Percentiles rank a stretch among this genome's conserved stretches.
phyloP scores from a whole-genome alignment of 2,113 vertebrate genomes.

The Chroicocephalus ridibundus region DNA sequence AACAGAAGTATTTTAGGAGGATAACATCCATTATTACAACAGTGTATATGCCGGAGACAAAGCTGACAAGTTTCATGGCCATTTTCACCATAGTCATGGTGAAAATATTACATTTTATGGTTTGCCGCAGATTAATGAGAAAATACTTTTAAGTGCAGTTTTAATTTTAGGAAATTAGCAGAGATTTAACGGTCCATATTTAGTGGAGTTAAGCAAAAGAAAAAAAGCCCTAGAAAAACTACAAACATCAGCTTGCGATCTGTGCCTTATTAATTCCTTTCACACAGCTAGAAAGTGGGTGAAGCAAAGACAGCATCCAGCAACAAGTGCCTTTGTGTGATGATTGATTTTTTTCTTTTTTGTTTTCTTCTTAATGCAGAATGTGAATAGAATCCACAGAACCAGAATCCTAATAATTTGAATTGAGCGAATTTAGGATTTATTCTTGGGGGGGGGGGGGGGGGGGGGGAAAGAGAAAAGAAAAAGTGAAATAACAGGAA shows the following conservation, averaged over 20 bases:
- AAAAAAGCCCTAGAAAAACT: constrained; percentile 31
- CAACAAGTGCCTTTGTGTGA: background rate
- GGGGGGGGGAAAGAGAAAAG: background rate
- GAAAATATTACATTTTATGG: constrained; percentile 43
- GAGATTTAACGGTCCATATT: constrained; percentile 37
- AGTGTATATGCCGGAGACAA: background rate
- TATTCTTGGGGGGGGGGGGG: too few species aligned
- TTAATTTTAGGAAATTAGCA: constrained; percentile 39
- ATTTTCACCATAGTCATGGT: background rate
- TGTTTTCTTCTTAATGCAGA: constrained; percentile 8
- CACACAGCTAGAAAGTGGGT: background rate
- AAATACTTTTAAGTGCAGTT: constrained; percentile 51
- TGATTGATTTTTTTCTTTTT: background rate
- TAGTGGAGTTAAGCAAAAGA: background rate
- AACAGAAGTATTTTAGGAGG: background rate
- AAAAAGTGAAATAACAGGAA: background rate
- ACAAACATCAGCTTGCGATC: constrained; percentile 48
- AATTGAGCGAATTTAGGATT: background rate
- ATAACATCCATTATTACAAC: background rate
- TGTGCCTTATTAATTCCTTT: constrained; percentile 64
- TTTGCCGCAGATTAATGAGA: constrained; percentile 54
- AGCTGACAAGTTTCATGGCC: constrained; percentile 8
- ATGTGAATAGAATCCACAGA: background rate
- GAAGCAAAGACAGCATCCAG: constrained; percentile 40
- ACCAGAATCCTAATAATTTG: background rate